phyloP scores from a whole-genome alignment of 1,140 invertebrate species.

The Drosophila quadrilineata region DNA sequence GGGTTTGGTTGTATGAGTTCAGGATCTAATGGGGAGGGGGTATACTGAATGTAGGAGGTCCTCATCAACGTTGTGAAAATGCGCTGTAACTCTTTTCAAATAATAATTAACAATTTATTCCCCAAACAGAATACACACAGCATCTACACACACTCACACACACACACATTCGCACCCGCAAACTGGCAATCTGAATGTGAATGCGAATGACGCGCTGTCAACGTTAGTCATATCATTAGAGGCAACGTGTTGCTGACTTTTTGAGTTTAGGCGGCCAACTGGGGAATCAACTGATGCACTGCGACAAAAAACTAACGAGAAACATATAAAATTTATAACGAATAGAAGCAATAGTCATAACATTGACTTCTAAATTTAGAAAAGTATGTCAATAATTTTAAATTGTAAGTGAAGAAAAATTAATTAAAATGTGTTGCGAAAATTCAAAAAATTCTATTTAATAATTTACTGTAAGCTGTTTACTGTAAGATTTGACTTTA shows the following conservation, averaged over 20 bases:
- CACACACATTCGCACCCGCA: constrained; percentile 14
- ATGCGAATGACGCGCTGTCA: constrained; percentile 64
- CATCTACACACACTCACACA: constrained; percentile 1
- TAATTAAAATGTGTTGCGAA: too few species aligned
- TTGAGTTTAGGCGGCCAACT: constrained; percentile 51
- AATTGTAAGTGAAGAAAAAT: too few species aligned
- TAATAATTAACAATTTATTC: constrained; percentile 80
- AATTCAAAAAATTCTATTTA: too few species aligned
- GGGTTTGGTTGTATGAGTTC: not conserved
- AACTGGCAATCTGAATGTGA: constrained; percentile 37
- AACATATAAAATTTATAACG: too few species aligned
- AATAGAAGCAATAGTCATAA: too few species aligned
- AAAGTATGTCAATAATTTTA: too few species aligned
- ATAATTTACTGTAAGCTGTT: too few species aligned
- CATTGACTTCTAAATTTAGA: too few species aligned
- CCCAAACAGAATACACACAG: constrained; percentile 58
- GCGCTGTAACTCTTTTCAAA: constrained; percentile 78
- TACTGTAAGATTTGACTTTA: too few species aligned
- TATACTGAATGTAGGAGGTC: constrained; percentile 1
- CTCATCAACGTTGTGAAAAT: constrained; percentile 40
- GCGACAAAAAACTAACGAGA: constrained; percentile 3
- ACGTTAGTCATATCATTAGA: constrained; percentile 78
- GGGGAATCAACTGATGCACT: constrained; percentile 65
- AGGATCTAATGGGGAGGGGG: too few species aligned
- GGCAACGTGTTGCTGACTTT: constrained; percentile 78